Evolutionary conservation across 2,113 vertebrate species (phyloP).

Genomic region (Ailurus styani): DNA sequence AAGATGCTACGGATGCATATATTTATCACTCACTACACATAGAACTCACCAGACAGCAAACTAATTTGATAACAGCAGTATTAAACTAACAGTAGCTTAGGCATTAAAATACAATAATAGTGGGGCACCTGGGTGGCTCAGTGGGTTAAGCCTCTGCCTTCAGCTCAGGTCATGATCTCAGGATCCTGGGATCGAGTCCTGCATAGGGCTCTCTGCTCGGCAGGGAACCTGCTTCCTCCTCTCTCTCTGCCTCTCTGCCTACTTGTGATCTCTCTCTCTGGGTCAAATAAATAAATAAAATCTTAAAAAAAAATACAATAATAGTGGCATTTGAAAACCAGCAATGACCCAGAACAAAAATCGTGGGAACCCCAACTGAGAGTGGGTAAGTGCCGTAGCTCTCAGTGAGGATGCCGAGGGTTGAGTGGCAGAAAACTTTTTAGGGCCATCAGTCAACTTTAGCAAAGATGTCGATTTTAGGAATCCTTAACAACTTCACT

Average conservation of each 20-base stretch:
- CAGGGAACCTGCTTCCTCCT: too few species aligned
- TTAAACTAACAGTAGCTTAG: background rate
- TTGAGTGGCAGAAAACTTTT: background rate
- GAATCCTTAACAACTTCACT: background rate
- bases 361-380: background rate
- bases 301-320: background rate
- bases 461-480: background rate
- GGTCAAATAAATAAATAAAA: too few species aligned
- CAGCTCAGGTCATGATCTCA: too few species aligned
- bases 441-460: background rate
- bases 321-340: background rate
- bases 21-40: background rate
- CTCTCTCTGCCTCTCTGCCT: too few species aligned
- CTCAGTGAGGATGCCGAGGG: background rate
- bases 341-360: background rate
- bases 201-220: too few species aligned
- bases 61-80: background rate
- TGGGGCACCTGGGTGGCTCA: too few species aligned
- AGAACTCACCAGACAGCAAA: background rate
- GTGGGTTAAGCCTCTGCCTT: too few species aligned
- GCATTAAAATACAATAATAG: background rate
- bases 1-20: background rate
- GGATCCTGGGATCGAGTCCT: too few species aligned
- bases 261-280: too few species aligned
- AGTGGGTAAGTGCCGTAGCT: fast-evolving